A percentile compares a stretch with the other conserved stretches of the same genome.
These are phyloP conservation scores for Ibidorhyncha struthersii DNA, from an alignment of 2,113 vertebrate species.

Conservation along the genomic window DNA sequence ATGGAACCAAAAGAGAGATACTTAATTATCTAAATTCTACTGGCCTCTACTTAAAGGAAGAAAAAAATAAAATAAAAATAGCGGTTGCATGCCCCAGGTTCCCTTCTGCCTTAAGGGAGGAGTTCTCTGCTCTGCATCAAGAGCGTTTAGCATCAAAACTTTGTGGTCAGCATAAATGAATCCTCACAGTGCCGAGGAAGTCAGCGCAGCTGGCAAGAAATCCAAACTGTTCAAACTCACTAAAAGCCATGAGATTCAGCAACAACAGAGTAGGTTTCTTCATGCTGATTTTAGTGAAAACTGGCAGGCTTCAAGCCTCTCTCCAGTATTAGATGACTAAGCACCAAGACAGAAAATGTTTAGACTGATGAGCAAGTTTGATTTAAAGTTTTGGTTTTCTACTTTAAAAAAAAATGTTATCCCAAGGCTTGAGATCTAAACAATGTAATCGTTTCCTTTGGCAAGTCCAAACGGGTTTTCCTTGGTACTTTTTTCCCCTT, in stretches of 20 bases:
- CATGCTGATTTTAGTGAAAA: background rate
- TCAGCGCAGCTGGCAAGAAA: background rate
- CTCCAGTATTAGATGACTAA: background rate
- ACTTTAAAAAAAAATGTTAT: background rate
- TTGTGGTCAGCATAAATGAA: background rate
- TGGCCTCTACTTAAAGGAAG: background rate
- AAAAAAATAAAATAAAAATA: accelerated
- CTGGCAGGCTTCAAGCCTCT: background rate
- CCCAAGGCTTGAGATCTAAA: background rate
- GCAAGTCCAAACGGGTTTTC: background rate
- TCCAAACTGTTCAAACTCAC: background rate
- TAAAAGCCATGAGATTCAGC: background rate
- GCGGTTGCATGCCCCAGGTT: background rate
- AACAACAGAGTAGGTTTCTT: background rate
- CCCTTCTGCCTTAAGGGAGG: background rate
- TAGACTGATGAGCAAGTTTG: background rate
- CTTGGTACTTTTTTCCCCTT: background rate
- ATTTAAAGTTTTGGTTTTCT: background rate
- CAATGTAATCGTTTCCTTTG: background rate
- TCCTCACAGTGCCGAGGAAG: background rate
- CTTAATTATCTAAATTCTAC: background rate
- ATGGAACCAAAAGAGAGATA: background rate
- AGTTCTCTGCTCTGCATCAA: background rate
- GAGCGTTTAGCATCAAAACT: background rate
- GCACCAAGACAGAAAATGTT: background rate